Evolutionary conservation across 1,140 invertebrate species (phyloP), one percentile per base, ranked within the genome.

Genomic region (Meloidogyne chitwoodi): DNA sequence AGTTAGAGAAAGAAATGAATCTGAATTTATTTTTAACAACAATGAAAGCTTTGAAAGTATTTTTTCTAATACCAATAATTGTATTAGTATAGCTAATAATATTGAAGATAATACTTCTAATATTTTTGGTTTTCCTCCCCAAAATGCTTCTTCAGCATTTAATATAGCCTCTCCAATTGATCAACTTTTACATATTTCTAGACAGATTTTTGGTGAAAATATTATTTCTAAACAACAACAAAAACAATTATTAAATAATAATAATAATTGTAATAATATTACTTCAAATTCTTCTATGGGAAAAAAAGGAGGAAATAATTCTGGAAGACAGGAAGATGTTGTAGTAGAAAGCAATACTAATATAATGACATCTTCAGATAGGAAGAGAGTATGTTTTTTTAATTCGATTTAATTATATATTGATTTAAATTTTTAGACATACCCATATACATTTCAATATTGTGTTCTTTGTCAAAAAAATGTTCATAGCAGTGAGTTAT

Each of bases 401-500:
- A 22, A 0, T 44, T 68, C 16, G 10, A n/a, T 44, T 24, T 44
- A 68, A 68, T 26, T n/a, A 26, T 61, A 61, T 44, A 10, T 29
- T 48, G 11, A 29, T 24, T 6, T 66, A 31, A n/a, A 19, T n/a
- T 83, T 80, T 80, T 64, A 82, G 81, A 81, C 67, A 24, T 82
- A 82, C 69, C 81, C 81, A 16, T 82, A 82, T 70, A 82, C 82
- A 22, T 82, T 82, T 70, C 81, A 82, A 61, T 82, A 61, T 41
- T 82, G 81, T 64, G 81, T 84, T 27, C 64, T 82, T n/a, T 82
- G 81, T 48, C 78, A 84, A 41, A 82, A 82, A 48, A 82, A 82
- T 71, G 83, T 82, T n/a, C 81, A 82, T 61, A 82, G 79, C 66
- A 74, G 71, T 73, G 29, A 64, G 71, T 67, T 34, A 67, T 16